phyloP scores from a whole-genome alignment of 2,797 vertebrate species.

The Caiman crocodilus region DNA sequence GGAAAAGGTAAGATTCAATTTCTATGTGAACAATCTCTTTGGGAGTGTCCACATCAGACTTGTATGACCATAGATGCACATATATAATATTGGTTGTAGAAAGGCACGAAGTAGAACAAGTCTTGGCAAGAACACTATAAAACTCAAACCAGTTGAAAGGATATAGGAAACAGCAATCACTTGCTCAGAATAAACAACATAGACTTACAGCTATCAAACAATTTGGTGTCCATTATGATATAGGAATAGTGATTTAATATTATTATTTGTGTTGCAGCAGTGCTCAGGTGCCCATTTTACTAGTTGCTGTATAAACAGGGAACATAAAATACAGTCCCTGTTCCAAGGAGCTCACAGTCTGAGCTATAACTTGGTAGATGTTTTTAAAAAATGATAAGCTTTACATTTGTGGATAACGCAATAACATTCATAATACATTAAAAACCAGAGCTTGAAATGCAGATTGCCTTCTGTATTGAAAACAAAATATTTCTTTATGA shows the following conservation, averaged over 20 bases:
- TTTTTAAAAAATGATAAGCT: not conserved
- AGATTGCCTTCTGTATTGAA: not conserved
- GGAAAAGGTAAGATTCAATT: not conserved
- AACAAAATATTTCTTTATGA: not conserved
- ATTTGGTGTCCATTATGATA: not conserved
- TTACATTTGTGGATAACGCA: not conserved
- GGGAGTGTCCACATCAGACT: not conserved
- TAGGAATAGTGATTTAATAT: not conserved
- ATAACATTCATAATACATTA: not conserved
- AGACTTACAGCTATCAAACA: not conserved
- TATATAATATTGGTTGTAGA: not conserved
- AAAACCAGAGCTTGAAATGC: not conserved
- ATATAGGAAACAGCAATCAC: not conserved
- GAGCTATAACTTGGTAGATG: no score
- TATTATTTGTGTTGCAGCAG: not conserved
- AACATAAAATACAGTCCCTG: not conserved
- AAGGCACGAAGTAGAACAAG: not conserved
- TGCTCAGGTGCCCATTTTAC: not conserved
- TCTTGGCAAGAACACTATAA: not conserved
- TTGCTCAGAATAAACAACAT: not conserved
- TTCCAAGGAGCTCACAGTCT: not conserved
- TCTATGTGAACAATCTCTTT: not conserved
- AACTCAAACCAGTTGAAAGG: not conserved
- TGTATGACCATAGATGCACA: not conserved
- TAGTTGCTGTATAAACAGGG: accelerated